Conservation (phyloP, 2,888 invertebrate genomes). For the Latrodectus hesperus region DNA sequence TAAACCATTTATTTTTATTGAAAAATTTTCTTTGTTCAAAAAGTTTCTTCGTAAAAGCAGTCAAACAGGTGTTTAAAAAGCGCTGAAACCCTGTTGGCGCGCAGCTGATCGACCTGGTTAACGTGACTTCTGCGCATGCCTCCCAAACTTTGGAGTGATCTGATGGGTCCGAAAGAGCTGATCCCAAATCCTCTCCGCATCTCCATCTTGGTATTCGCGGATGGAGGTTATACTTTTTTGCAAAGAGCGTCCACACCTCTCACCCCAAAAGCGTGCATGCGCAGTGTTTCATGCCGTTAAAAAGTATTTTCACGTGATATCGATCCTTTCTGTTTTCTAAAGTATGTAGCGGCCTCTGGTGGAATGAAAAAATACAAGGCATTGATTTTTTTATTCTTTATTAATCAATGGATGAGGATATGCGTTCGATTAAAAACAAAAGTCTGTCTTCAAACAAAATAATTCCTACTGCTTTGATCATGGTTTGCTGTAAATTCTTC, state of each 20-base stretch:
- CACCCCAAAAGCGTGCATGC: slow-evolving; percentile 21
- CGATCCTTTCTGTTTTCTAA: slow-evolving; percentile 36
- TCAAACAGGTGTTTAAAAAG: neutral
- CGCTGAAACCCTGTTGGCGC: slow-evolving; percentile 4
- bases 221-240: neutral
- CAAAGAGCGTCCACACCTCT: neutral
- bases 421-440: too few relatives aligned
- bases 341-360: slow-evolving; percentile 62
- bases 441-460: too few relatives aligned
- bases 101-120: slow-evolving; percentile 4
- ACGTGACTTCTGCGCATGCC: neutral
- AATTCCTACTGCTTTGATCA: too few relatives aligned
- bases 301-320: slow-evolving; percentile 25
- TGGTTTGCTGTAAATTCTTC: too few relatives aligned
- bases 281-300: slow-evolving; percentile 18
- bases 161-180: neutral
- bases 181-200: neutral
- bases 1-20: too few relatives aligned
- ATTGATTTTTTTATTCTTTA: slow-evolving; percentile 46
- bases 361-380: slow-evolving; percentile 41
- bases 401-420: neutral
- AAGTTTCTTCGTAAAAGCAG: neutral
- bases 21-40: too few relatives aligned
- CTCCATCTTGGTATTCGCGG: neutral
- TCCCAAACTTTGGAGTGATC: neutral